phyloP scores from a whole-genome alignment of 1,140 invertebrate species.

The Chrysomallon squamiferum region DNA sequence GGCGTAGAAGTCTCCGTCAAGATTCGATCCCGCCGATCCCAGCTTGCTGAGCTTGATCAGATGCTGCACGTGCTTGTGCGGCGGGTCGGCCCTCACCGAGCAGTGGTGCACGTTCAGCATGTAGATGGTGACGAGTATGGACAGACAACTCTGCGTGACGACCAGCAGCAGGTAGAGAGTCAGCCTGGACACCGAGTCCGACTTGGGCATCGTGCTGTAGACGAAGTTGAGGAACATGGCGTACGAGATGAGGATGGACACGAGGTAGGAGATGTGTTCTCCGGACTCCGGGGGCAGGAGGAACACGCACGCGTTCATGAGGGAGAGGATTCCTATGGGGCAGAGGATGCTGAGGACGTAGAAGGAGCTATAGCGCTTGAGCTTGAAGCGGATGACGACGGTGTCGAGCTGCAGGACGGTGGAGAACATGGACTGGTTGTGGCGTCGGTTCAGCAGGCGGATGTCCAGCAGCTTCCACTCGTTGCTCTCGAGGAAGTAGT shows the following conservation, averaged over 20 bases:
- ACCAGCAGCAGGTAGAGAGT: too few relatives aligned
- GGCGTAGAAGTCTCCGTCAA: too few relatives aligned
- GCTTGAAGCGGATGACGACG: constrained; percentile 39
- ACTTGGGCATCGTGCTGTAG: constrained; percentile 44
- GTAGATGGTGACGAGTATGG: too few relatives aligned
- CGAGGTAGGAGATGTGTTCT: constrained; percentile 27
- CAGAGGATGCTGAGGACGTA: constrained; percentile 19
- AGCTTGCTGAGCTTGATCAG: too few relatives aligned
- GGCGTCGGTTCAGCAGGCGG: background rate
- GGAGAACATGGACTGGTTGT: background rate
- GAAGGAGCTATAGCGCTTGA: constrained; percentile 13
- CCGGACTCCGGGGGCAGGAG: constrained; percentile 26
- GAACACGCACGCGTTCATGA: constrained; percentile 25
- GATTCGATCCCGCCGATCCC: too few relatives aligned
- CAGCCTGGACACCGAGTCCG: too few relatives aligned
- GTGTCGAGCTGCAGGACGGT: constrained; percentile 59
- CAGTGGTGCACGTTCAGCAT: too few relatives aligned
- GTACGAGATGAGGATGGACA: constrained; percentile 27
- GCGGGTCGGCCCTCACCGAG: too few relatives aligned
- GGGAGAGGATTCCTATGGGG: constrained; percentile 16
- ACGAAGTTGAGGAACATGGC: constrained; percentile 23
- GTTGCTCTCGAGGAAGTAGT: background rate
- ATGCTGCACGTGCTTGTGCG: too few relatives aligned
- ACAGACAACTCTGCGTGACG: too few relatives aligned
- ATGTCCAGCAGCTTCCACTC: background rate